phyloP scores from a whole-genome alignment of 2,888 invertebrate species.

The Pammene fasciana region DNA sequence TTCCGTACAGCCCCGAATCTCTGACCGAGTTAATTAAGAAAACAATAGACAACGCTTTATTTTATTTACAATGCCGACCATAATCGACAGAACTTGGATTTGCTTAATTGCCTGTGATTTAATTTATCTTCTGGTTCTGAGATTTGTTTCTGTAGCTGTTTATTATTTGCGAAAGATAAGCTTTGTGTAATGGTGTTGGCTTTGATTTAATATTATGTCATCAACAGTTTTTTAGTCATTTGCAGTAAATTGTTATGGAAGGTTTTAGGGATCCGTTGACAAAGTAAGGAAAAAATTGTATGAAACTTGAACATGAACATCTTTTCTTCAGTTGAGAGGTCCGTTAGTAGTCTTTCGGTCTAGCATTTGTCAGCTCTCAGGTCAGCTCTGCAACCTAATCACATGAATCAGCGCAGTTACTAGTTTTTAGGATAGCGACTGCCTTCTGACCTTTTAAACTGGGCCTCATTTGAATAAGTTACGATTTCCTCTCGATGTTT shows the following conservation, averaged over 20 bases:
- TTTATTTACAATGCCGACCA: slow-evolving; percentile 13
- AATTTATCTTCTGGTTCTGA: neutral
- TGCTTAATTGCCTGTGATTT: slow-evolving; percentile 13
- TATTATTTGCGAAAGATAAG: slow-evolving; percentile 6
- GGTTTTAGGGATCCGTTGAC: no score
- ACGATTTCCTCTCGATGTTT: no score
- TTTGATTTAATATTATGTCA: neutral
- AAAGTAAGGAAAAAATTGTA: no score
- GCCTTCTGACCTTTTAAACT: no score
- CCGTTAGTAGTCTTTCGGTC: no score
- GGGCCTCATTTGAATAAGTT: no score
- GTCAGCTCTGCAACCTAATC: no score
- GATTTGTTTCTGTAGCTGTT: slow-evolving; percentile 9
- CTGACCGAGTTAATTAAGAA: slow-evolving; percentile 22
- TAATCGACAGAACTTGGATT: slow-evolving; percentile 21
- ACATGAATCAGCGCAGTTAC: no score
- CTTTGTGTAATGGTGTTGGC: neutral
- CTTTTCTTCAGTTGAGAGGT: no score
- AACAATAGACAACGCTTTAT: slow-evolving; percentile 18
- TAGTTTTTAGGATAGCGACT: no score
- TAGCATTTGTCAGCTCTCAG: no score
- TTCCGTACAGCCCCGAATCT: slow-evolving; percentile 17
- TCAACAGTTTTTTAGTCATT: neutral
- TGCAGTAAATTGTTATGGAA: neutral
- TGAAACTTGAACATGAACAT: no score